phyloP scores from a whole-genome alignment of 92 coral and sea anemone species.

The Epizoanthus illoricatus region DNA sequence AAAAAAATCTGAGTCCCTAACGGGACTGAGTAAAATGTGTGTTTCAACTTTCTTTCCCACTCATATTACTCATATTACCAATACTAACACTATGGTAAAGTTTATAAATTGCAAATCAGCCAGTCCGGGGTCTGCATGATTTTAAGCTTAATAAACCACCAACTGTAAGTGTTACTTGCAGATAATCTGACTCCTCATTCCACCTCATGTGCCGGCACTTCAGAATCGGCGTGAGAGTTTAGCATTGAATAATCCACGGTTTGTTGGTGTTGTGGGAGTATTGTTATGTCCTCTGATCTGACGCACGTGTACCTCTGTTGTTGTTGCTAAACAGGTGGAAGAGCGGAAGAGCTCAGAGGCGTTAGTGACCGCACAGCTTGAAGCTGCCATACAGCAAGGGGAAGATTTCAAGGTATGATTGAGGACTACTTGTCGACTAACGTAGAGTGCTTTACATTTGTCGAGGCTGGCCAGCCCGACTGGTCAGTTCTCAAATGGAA shows the following conservation, averaged over 20 bases:
- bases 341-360: constrained; percentile 60
- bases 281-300: not conserved
- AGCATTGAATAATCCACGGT: not conserved
- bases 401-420: constrained; percentile 68
- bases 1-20: no score
- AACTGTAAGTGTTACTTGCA: no score
- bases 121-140: no score
- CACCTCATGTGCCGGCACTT: not conserved
- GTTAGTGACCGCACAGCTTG: constrained; percentile 72
- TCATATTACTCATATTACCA: no score
- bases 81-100: no score
- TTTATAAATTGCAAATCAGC: no score
- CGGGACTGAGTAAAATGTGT: no score
- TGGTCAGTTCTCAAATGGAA: not conserved
- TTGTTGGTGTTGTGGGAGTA: not conserved
- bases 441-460: not conserved
- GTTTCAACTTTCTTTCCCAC: no score
- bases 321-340: constrained; percentile 13
- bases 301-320: not conserved
- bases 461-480: no score
- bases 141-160: no score
- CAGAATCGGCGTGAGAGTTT: not conserved
- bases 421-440: not conserved
- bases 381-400: constrained; percentile 71
- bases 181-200: no score